These are phyloP conservation scores for Galendromus occidentalis DNA, from an alignment of 1,140 invertebrate species.

Conservation along the genomic window DNA sequence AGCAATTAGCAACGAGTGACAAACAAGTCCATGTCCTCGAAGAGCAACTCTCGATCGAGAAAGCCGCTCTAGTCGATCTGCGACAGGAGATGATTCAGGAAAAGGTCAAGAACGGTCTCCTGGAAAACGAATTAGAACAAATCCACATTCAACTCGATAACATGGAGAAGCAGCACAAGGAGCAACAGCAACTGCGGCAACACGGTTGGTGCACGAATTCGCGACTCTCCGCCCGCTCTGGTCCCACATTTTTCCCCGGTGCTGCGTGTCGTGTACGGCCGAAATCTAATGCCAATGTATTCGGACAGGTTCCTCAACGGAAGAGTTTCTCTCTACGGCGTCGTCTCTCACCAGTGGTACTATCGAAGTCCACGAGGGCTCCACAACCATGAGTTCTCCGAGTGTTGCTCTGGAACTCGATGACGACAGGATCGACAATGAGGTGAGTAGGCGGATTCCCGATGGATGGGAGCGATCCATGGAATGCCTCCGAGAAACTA, in stretches of 20 bases:
- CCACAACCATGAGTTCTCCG: background rate
- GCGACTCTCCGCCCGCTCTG: no score
- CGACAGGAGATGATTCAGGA: slow-evolving; percentile 8
- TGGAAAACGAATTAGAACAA: background rate
- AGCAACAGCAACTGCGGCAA: background rate
- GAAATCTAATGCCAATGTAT: no score
- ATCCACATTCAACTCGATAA: slow-evolving; percentile 1
- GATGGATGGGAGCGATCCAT: background rate
- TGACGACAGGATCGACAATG: background rate
- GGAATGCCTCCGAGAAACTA: background rate
- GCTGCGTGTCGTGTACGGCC: no score
- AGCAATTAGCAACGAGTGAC: background rate
- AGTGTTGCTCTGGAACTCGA: background rate
- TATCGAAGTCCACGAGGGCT: background rate
- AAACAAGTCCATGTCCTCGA: background rate
- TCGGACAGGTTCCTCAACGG: background rate
- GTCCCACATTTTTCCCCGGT: no score
- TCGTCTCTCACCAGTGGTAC: slow-evolving; percentile 2
- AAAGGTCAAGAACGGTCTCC: background rate
- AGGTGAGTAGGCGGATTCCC: background rate
- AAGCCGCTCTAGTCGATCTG: background rate
- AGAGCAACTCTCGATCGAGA: background rate
- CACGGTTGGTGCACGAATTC: no score
- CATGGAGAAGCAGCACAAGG: background rate
- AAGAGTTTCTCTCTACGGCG: slow-evolving; percentile 3